Evolutionary conservation across 2,797 vertebrate genomes (phyloP), one percentile per base, ranked within the genome.

Genomic region (Rhinoraja longicauda): DNA sequence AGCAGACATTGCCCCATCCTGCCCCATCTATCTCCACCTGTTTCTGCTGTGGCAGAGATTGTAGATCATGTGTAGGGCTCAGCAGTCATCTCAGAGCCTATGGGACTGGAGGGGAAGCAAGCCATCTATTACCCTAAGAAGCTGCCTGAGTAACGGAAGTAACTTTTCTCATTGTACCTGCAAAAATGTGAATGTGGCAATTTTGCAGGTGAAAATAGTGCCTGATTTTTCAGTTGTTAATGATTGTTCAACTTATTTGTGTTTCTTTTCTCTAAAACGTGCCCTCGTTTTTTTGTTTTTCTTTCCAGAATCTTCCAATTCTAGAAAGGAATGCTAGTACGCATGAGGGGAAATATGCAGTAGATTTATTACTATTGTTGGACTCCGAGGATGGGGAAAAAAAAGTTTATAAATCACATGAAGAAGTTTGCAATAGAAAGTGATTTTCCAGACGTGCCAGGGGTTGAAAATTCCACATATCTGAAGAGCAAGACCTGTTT

Each of bases 361-460:
- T 17, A 92, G 73, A 92, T 92, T 53, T 92, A 72, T 92, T 32
- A 57, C 67, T 73, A 53, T 45, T 29, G 64, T 26, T 92, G 90
- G 90, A 92, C 12, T 92, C 21, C 32, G 73, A 53, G 73, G 67
- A 1, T 36, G 39, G 67, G 67, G 45, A 45, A 92, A 92, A 91
- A 91, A 92, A 15, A 39, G 36, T 53, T 92, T 75, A 92, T 92
- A 73, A 92, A 92, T 92, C 90, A 92, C 39, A 53, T 73, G 36
- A 4, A 53, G 39, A 92, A 92, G 39, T 92, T 92, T 73, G 39
- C 70, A 92, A 92, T 53, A 92, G 67, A 73, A 92, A 92, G 45
- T 92, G 90, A 92, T 92, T 92, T 92, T 92, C 90, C 90, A 92
- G 90, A 92, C 90, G 92, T 73, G 29, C 90, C 90, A 92, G 24